A percentile compares a stretch with the other conserved stretches of the same genome.
phyloP scores from a whole-genome alignment of 2,113 vertebrate species.

The Desmodus rotundus region DNA sequence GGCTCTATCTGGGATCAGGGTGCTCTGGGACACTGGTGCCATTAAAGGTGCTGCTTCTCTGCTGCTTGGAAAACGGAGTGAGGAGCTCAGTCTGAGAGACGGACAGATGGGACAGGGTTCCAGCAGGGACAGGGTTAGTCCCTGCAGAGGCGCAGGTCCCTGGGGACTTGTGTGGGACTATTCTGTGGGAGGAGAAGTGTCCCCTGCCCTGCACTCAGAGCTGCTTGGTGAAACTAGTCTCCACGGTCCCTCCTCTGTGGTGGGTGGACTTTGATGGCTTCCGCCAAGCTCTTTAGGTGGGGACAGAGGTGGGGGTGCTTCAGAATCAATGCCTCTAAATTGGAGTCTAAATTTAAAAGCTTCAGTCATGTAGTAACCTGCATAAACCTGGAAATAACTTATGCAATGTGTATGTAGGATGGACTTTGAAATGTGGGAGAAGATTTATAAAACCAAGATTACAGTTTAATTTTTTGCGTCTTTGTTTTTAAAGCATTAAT shows the following conservation, averaged over 20 bases:
- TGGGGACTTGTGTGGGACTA: not conserved
- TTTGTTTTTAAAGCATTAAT: constrained; percentile 20
- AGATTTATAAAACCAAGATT: not conserved
- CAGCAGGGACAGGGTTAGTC: too few species aligned
- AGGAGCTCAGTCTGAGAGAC: not conserved
- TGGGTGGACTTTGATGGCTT: not conserved
- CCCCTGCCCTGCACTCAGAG: not conserved
- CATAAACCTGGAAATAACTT: not conserved
- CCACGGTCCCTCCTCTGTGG: not conserved
- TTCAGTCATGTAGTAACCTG: not conserved
- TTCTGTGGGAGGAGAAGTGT: not conserved
- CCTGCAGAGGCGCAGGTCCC: not conserved
- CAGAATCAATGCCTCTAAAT: not conserved
- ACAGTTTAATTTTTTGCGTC: not conserved
- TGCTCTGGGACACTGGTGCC: not conserved
- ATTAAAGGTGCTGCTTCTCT: not conserved
- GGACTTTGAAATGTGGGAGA: constrained; percentile 6
- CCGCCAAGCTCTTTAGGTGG: not conserved
- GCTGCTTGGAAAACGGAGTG: not conserved
- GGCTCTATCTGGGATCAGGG: not conserved
- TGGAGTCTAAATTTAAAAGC: not conserved
- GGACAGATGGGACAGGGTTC: not conserved
- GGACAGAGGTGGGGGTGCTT: not conserved
- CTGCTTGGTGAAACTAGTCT: not conserved
- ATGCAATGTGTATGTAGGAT: not conserved